A percentile compares a stretch with the other conserved stretches of the same genome.
These are phyloP conservation scores for Hanleya hanleyi DNA, from an alignment of 2,888 invertebrate species.

Conservation along the genomic window DNA sequence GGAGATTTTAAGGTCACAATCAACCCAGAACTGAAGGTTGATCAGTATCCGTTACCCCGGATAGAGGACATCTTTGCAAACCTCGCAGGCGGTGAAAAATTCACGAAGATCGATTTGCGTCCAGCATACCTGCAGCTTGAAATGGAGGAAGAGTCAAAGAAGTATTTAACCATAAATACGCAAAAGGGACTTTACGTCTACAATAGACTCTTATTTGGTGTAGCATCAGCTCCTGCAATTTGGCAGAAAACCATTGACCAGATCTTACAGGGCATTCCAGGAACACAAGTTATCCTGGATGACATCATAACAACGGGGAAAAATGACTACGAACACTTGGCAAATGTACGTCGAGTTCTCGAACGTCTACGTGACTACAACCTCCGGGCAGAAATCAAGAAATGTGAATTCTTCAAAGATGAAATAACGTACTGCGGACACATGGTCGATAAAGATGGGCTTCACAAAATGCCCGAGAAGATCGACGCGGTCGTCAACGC, in stretches of 20 bases:
- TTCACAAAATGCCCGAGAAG: too few relatives aligned
- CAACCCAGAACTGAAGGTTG: slow-evolving; percentile 18
- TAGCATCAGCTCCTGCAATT: slow-evolving; percentile 40
- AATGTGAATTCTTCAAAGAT: slow-evolving; percentile 13
- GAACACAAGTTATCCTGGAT: slow-evolving; percentile 18
- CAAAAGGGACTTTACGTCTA: too few relatives aligned
- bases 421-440: background rate
- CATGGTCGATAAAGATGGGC: too few relatives aligned
- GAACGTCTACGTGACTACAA: slow-evolving; percentile 2
- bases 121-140: slow-evolving; percentile 39
- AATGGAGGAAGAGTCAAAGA: slow-evolving; percentile 29
- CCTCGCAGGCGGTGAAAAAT: background rate
- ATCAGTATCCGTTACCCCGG: slow-evolving; percentile 31
- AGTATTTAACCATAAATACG: slow-evolving; percentile 26
- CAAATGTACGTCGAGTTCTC: slow-evolving; percentile 4
- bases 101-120: slow-evolving; percentile 43
- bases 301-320: slow-evolving; percentile 28
- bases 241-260: slow-evolving; percentile 40
- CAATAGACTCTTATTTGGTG: slow-evolving; percentile 37
- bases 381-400: slow-evolving; percentile 12
- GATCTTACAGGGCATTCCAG: slow-evolving; percentile 23
- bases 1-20: slow-evolving; percentile 35
- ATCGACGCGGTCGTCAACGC: too few relatives aligned
- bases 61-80: slow-evolving; percentile 21
- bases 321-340: background rate